Conservation (phyloP, 2,797 vertebrate genomes). For the Gymnothorax reevesii region DNA sequence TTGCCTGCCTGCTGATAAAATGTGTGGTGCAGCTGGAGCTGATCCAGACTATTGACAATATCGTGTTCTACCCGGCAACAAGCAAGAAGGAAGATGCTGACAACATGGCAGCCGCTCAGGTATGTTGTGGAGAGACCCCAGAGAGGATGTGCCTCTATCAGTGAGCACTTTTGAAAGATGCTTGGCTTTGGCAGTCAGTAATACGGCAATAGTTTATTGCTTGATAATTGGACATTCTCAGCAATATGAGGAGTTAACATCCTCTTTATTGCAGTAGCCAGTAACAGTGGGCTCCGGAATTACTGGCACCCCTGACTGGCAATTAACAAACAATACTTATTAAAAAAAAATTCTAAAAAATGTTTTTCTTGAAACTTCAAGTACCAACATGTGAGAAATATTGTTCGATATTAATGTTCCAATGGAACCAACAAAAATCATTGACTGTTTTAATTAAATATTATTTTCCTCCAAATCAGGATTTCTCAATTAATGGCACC, state of each 20-base stretch:
- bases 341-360: too few species aligned
- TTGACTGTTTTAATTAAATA: too few species aligned
- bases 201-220: background rate
- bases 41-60: conserved; percentile 98
- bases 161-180: background rate
- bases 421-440: too few species aligned
- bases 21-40: conserved; percentile 96
- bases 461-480: too few species aligned
- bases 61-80: conserved; percentile 93
- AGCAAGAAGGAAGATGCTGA: conserved; percentile 98
- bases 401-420: too few species aligned
- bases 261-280: too few species aligned
- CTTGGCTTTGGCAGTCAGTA: background rate
- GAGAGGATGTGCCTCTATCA: background rate
- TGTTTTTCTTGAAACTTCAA: too few species aligned
- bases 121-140: conserved; percentile 42
- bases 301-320: background rate
- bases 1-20: conserved; percentile 94
- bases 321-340: background rate
- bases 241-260: background rate
- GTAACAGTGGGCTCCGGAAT: too few species aligned
- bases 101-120: conserved; percentile 95
- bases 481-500: too few species aligned
- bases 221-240: background rate
- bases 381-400: too few species aligned